Percentiles rank a stretch among this genome's conserved stretches.
Conservation (phyloP, 2,113 vertebrate genomes). For the Hippocampus mohnikei region DNA sequence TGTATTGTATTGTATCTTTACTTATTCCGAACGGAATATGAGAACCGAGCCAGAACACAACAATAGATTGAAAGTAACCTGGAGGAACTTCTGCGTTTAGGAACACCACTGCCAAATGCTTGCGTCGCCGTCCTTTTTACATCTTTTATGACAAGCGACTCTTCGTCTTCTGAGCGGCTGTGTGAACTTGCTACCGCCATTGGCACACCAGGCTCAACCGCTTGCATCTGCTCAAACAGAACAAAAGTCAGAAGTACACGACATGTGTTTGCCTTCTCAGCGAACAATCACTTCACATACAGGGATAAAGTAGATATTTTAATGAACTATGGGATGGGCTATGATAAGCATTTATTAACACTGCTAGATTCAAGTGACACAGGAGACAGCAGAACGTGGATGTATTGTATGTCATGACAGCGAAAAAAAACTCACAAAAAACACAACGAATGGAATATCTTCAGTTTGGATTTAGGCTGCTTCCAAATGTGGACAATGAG, state of each 20-base stretch:
- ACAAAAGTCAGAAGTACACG: not conserved
- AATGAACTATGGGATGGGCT: not conserved
- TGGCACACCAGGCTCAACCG: constrained; percentile 71
- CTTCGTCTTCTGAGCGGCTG: constrained; percentile 90
- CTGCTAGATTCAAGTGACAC: not conserved
- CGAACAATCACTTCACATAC: not conserved
- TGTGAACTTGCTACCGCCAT: constrained; percentile 76
- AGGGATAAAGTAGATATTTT: not conserved
- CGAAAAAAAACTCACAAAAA: too few species aligned
- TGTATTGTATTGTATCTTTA: too few species aligned
- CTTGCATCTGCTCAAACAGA: constrained; percentile 64
- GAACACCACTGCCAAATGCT: constrained; percentile 76
- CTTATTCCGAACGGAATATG: not conserved
- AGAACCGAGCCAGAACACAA: not conserved
- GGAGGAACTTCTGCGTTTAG: constrained; percentile 92
- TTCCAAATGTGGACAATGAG: too few species aligned
- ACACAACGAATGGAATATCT: too few species aligned
- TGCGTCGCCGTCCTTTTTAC: constrained; percentile 80
- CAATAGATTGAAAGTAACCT: constrained; percentile 69
- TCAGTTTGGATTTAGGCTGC: too few species aligned
- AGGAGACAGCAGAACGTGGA: not conserved
- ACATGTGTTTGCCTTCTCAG: not conserved
- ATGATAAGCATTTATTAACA: not conserved
- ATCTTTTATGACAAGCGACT: constrained; percentile 80
- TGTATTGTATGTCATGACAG: too few species aligned